These are phyloP conservation scores for Theristicus caerulescens DNA, from an alignment of 2,113 vertebrate species.

Conservation along the genomic window DNA sequence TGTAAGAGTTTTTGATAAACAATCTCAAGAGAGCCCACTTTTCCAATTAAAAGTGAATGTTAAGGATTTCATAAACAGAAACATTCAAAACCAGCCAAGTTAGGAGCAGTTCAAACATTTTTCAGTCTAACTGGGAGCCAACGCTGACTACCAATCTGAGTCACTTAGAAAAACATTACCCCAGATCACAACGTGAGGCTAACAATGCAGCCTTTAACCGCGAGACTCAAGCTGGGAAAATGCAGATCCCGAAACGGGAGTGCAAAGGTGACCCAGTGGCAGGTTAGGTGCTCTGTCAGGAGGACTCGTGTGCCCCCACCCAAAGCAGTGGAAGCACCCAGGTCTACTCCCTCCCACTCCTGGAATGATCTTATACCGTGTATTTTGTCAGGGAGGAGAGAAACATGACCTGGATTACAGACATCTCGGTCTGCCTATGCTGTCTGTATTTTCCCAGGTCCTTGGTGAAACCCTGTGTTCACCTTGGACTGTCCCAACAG, in stretches of 20 bases:
- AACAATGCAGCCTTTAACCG: background rate
- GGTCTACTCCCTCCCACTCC: background rate
- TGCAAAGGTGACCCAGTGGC: background rate
- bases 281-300: background rate
- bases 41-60: background rate
- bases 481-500: background rate
- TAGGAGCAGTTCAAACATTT: background rate
- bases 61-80: background rate
- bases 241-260: background rate
- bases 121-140: background rate
- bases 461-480: background rate
- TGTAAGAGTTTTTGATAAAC: background rate
- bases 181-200: background rate
- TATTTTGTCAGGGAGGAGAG: background rate
- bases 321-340: background rate
- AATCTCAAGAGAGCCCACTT: background rate
- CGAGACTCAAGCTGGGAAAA: background rate
- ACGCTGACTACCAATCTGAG: background rate
- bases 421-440: accelerated
- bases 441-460: background rate
- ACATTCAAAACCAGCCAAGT: background rate
- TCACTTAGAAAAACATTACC: background rate
- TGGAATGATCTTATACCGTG: background rate
- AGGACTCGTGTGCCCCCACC: background rate
- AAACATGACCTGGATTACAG: background rate